Base-by-base conservation (phyloP, 2,888 invertebrate genomes). In the Sphaerophoria taeniata region DNA sequence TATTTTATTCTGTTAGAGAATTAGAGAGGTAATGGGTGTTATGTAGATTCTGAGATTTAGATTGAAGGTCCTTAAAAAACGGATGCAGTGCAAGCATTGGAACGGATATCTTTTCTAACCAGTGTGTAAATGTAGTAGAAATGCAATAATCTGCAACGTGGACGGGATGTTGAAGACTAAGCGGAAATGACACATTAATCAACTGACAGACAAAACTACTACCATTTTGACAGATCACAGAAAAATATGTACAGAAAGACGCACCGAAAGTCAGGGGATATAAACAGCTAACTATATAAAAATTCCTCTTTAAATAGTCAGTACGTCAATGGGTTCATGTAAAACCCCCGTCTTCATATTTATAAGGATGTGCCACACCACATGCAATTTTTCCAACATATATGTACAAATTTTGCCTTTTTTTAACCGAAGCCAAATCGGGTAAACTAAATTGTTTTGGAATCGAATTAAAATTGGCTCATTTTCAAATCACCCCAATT, bases 381-480 rank as follows among this genome's bases (percentile, higher is more conserved):
- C 70, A 61, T 61, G 36, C 60, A 51, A 61, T 72, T 61, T 72
- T 61, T 72, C 61, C 61, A 53, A 72, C 61, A 47, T 67, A 61
- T 39, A 7, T 7, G 6, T 39, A 7, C 9, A 7, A 0, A 7
- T 39, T 39, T 39, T 39, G 0, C 9, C 6, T 39, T 39, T 43
- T 67, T 49, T 58, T 51, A 51, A 75, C 70, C 49, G 71, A 73
- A 67, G 51, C 58, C 67, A 58, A 56, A 39, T 53, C 51, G 85
- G 77, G 63, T 85, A 85, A 87, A 79, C 81, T 87, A 87, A 85
- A 85, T 85, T 76, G 85, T 85, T 85, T 85, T 73, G 81, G 65
- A 85, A 85, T 85, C 85, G 85, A 81, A 81, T 80, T 81, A 81
- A 85, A 81, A 85, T 81, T 85, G 81, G 81, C 85, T 85, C 81